These are phyloP conservation scores for Pogona vitticeps DNA, from an alignment of 2,113 vertebrate species.

Conservation along the genomic window DNA sequence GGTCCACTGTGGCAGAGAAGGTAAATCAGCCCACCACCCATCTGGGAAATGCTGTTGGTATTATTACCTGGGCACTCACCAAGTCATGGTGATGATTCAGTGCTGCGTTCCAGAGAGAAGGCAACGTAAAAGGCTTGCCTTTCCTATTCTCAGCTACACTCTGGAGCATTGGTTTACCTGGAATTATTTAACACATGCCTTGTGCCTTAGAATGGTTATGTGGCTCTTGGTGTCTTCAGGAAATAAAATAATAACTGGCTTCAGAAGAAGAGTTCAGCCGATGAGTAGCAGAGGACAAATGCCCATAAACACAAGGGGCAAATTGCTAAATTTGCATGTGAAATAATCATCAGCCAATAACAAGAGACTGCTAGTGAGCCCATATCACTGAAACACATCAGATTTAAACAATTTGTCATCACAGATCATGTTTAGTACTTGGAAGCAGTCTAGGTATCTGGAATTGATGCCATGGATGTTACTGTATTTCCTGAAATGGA, in stretches of 20 bases:
- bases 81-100: neutral
- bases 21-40: neutral
- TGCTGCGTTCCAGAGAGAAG: neutral
- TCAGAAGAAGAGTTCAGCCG: neutral
- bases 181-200: neutral
- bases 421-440: neutral
- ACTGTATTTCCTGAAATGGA: neutral
- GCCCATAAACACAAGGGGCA: neutral
- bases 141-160: neutral
- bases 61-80: neutral
- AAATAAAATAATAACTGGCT: neutral
- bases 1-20: neutral
- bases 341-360: neutral
- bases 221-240: neutral
- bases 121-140: neutral
- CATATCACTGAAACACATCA: neutral
- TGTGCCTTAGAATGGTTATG: neutral
- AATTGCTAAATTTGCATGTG: neutral
- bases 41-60: neutral
- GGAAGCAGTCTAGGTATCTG: neutral
- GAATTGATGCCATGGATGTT: neutral
- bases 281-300: neutral
- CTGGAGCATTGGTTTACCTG: neutral
- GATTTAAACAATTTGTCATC: neutral
- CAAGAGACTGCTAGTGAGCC: neutral